phyloP scores from a whole-genome alignment of 2,888 invertebrate genomes.

The Acrobasis repandana region DNA sequence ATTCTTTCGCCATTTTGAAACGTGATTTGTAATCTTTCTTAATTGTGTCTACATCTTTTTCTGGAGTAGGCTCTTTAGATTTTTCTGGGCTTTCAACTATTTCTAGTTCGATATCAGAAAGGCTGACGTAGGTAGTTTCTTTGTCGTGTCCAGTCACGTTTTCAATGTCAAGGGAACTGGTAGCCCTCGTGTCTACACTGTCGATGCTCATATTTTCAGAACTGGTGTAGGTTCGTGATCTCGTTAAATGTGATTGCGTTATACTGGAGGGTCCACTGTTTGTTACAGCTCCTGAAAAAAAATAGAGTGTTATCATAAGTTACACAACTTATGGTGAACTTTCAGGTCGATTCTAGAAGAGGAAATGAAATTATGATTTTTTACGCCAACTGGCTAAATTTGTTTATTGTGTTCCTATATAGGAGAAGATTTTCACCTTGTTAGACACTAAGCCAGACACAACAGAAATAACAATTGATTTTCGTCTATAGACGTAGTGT shows the following conservation, averaged over 20 bases:
- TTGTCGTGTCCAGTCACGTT: constrained; percentile 45
- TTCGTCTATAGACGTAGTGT: too few species aligned
- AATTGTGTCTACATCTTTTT: constrained; percentile 46
- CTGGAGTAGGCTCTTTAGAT: constrained; percentile 52
- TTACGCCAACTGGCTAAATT: too few species aligned
- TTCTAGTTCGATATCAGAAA: constrained; percentile 74
- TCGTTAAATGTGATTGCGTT: constrained; percentile 28
- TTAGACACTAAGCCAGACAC: too few species aligned
- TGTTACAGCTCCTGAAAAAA: constrained; percentile 53
- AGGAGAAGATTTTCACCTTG: too few species aligned
- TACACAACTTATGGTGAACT: too few species aligned
- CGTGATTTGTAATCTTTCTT: constrained; percentile 71
- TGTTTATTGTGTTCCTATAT: too few species aligned
- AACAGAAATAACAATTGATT: too few species aligned
- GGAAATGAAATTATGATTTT: too few species aligned
- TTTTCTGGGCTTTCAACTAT: constrained; percentile 63
- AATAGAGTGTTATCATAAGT: neutral
- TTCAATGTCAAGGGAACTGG: constrained; percentile 49
- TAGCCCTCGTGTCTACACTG: constrained; percentile 47
- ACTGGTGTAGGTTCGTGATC: constrained; percentile 40
- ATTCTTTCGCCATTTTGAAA: constrained; percentile 75
- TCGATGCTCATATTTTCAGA: constrained; percentile 44
- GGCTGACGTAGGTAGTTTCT: constrained; percentile 59
- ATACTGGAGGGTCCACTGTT: constrained; percentile 30
- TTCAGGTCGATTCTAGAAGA: too few species aligned